Evolutionary conservation across 2,113 vertebrate species (phyloP), one percentile per base, ranked within the genome.

Genomic region (Mormoops blainvillei): DNA sequence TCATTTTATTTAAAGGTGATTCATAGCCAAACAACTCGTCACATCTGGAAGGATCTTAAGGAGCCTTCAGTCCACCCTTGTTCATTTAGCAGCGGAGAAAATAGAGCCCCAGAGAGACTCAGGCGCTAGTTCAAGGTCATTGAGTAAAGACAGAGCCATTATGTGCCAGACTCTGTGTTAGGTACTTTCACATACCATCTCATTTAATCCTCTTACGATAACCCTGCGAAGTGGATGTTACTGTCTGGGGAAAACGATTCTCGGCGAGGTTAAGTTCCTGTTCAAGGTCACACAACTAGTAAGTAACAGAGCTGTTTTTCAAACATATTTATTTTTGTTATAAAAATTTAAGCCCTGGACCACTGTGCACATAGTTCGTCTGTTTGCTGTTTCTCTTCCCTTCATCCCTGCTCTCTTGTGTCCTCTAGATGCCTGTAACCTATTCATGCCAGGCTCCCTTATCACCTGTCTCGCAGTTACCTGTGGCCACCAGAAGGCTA

Each of bases 61-160:
- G 77, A 95, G 83, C 28, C 50, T 48, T 24, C 45, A 50, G 80
- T 89, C 73, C 67, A 76, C 68, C 65, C 71, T 94, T 10, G 4
- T 81, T 94, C 67, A 20, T 87, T 91, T 80, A 93, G n/a, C 41
- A 88, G 65, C 67, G 56, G 91, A 95, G 83, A 70, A 93, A 95
- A 73, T 48, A 54, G 74, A 77, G 19, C 93, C 24, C 15, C 14
- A 6, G 54, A 71, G 89, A 73, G 45, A 33, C 43, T 13, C 13
- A 36, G 58, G 70, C 74, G 36, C 52, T 58, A 33, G 54, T 77
- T 94, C 52, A 77, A 95, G 71, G 76, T 82, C 52, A 31, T 5
- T 9, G 45, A 91, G 81, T 48, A 65, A 86, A 50, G 13, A 33
- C 28, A 43, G 48, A 26, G 31, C 22, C 36, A 28, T 70, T 28